phyloP scores from a whole-genome alignment of 1,140 invertebrate genomes.

The Bombus confusus region DNA sequence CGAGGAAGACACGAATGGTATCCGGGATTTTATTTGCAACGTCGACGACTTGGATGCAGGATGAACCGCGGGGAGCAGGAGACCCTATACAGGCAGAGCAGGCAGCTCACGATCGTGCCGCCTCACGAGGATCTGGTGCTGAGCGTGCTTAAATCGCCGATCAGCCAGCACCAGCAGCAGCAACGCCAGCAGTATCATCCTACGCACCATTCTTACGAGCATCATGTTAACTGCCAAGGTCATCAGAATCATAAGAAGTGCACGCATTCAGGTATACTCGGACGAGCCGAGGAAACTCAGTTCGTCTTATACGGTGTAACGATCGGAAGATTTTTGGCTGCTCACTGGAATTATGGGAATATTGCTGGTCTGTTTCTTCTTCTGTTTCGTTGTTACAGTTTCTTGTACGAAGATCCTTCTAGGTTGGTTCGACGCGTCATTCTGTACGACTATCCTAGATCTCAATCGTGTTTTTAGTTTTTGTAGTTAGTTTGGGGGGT shows the following conservation, averaged over 20 bases:
- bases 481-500: no score
- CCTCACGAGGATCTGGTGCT: slow-evolving; percentile 83
- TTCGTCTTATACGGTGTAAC: neutral
- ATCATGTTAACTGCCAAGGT: slow-evolving; percentile 71
- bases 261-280: slow-evolving; percentile 69
- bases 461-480: no score
- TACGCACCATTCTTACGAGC: slow-evolving; percentile 55
- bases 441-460: no score
- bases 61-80: slow-evolving; percentile 87
- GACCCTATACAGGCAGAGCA: slow-evolving; percentile 84
- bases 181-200: slow-evolving; percentile 67
- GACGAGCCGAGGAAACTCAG: neutral
- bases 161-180: slow-evolving; percentile 79
- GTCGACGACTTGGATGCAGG: slow-evolving; percentile 73
- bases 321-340: neutral
- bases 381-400: no score
- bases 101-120: slow-evolving; percentile 82
- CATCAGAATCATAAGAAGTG: slow-evolving; percentile 72
- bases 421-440: no score
- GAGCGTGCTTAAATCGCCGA: slow-evolving; percentile 84
- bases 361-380: neutral
- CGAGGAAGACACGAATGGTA: slow-evolving; percentile 74
- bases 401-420: no score
- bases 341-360: neutral
- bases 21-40: slow-evolving; percentile 70